Evolutionary conservation across 2,797 vertebrate genomes (phyloP), one percentile per base, ranked within the genome.

Genomic region (Hippopotamyrus pictus): DNA sequence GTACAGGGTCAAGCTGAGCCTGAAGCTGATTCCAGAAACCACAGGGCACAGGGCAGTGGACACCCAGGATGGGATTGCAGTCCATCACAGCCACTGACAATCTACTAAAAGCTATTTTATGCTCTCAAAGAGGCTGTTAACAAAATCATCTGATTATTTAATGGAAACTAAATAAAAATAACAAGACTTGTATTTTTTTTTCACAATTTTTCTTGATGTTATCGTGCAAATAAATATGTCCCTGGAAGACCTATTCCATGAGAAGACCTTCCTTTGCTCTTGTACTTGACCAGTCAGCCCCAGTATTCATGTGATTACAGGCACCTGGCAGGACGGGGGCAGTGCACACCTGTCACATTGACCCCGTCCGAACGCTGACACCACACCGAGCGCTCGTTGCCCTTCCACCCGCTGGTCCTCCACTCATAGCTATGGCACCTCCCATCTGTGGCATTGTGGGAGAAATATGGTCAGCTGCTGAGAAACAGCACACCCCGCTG

Each of bases 291-390:
- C 17, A 50, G 19, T 6, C 9, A 84, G 19, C 6, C n/a, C n/a
- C 44, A 3, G 22, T 41, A 14, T 19, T 14, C 37, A 6, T 51
- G 82, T 85, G 11, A 5, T 29, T 37, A 2, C 17, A 29, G 46
- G 41, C 17, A 19, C 37, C 33, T 29, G 37, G 37, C 51, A 0
- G 54, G 53, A 48, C 11, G n/a, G n/a, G 44, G 9, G 69, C 0
- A 69, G 4, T 53, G 44, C 29, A 17, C 37, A 97, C 97, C 95
- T 96, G 51, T 53, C 51, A 53, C 51, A 4, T 97, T 97, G 48
- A 96, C 5, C 2, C 97, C 96, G 85, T 97, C 97, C 0, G 97
- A 97, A 87, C 97, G 97, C 87, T 97, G 96, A 86, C 97, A 97
- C 97, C 97, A 97, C 89, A 97, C 97, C 0, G 91, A 91, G 83